A percentile compares a stretch with the other conserved stretches of the same genome.
These are phyloP conservation scores for Harmothoe impar DNA, from an alignment of 2,888 invertebrate species.

Conservation along the genomic window DNA sequence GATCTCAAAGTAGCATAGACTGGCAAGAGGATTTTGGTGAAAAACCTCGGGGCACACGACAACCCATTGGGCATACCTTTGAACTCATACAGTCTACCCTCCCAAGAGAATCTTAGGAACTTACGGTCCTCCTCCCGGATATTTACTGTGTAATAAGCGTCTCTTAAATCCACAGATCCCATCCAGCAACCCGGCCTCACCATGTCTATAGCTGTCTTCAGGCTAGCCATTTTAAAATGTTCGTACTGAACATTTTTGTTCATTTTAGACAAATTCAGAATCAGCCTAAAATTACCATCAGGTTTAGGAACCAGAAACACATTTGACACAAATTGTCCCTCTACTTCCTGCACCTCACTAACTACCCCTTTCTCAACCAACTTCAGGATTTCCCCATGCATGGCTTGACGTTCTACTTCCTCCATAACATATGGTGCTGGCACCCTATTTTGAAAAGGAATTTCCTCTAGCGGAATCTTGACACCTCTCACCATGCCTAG, in stretches of 20 bases:
- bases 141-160: conserved; percentile 68
- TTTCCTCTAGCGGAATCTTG: background rate
- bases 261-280: background rate
- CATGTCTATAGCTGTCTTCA: background rate
- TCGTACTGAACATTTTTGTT: background rate
- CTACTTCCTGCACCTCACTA: background rate
- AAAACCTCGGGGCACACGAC: conserved; percentile 67
- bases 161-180: conserved; percentile 25
- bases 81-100: conserved; percentile 67
- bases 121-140: conserved; percentile 63
- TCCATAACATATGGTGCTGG: background rate
- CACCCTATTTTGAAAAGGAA: background rate
- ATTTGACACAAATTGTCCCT: background rate
- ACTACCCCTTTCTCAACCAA: background rate
- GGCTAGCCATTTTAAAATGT: conserved; percentile 41
- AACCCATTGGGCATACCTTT: conserved; percentile 69
- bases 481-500: no score
- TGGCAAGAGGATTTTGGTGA: no score
- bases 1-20: conserved; percentile 66
- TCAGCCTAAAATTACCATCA: background rate
- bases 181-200: background rate
- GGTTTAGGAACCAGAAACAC: background rate
- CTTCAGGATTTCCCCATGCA: background rate
- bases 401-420: background rate
- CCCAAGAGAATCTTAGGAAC: conserved; percentile 69